A percentile compares a stretch with the other conserved stretches of the same genome.
phyloP scores from a whole-genome alignment of 2,888 invertebrate genomes.

The Hyalella azteca region DNA sequence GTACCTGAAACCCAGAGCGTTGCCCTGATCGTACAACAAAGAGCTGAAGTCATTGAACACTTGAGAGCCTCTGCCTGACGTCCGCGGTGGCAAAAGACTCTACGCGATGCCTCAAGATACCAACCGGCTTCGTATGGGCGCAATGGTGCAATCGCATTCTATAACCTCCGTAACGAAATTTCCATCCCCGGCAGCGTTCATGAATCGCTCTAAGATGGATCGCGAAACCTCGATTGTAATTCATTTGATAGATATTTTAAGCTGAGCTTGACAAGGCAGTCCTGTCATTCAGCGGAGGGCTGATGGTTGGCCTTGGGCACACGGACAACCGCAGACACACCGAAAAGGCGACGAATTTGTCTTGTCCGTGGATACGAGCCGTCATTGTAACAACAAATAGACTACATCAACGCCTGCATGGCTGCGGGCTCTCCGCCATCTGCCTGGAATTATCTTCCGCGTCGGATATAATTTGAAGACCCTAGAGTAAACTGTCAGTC shows the following conservation, averaged over 20 bases:
- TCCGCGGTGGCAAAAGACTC: neutral
- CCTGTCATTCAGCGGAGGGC: neutral
- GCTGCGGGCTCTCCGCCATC: neutral
- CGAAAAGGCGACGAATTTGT: neutral
- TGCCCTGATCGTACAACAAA: too few species aligned
- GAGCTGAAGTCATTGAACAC: neutral
- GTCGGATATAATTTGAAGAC: neutral
- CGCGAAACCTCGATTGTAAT: neutral
- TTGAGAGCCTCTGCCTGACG: neutral
- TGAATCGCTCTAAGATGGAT: neutral
- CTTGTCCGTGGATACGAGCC: neutral
- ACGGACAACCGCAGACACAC: neutral
- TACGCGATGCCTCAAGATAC: neutral
- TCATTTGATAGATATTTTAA: neutral
- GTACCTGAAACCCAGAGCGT: too few species aligned
- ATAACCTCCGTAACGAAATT: too few species aligned
- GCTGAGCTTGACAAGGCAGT: neutral
- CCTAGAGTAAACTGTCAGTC: neutral
- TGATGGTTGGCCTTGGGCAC: neutral
- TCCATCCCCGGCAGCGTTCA: neutral
- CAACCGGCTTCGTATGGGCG: neutral
- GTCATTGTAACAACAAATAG: constrained; percentile 13
- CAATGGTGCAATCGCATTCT: too few species aligned
- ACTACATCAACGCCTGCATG: neutral
- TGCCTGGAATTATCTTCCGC: neutral